Conservation (phyloP, 1,140 invertebrate species). For the Paramacrobiotus metropolitanus region DNA sequence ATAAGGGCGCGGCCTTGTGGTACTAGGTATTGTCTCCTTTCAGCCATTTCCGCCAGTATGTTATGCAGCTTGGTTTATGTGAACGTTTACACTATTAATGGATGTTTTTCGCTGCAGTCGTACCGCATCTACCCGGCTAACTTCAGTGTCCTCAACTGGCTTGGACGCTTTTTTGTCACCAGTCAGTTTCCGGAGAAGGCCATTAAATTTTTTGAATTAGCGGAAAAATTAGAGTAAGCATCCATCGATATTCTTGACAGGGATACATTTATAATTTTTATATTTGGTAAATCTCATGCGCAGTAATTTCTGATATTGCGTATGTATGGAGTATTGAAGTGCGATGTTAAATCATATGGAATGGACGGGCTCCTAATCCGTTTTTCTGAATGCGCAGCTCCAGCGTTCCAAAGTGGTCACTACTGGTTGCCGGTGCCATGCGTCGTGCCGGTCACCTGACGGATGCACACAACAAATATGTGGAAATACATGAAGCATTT, state of each 20-base stretch:
- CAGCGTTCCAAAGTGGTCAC: neutral
- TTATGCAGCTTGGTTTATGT: too few relatives aligned
- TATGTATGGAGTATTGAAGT: too few relatives aligned
- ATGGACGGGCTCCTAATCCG: too few relatives aligned
- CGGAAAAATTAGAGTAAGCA: slow-evolving; percentile 48
- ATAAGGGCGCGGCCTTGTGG: slow-evolving; percentile 4
- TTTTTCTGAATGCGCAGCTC: neutral
- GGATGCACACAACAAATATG: neutral
- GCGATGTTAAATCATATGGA: too few relatives aligned
- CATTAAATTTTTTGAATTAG: slow-evolving; percentile 60
- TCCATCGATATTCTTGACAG: too few relatives aligned
- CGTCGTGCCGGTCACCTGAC: neutral
- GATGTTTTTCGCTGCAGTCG: slow-evolving; percentile 30
- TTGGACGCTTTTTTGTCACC: slow-evolving; percentile 71
- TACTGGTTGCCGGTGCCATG: neutral
- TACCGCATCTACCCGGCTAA: slow-evolving; percentile 70
- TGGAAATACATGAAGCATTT: neutral
- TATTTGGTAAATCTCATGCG: neutral
- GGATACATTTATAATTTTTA: neutral
- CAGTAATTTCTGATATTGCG: too few relatives aligned
- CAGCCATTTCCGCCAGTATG: too few relatives aligned
- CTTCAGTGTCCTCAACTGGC: slow-evolving; percentile 66
- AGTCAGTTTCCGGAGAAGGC: slow-evolving; percentile 72
- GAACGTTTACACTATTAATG: neutral
- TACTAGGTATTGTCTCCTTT: too few relatives aligned